phyloP scores from a whole-genome alignment of 2,888 invertebrate genomes.

The Melanostoma scalare region DNA sequence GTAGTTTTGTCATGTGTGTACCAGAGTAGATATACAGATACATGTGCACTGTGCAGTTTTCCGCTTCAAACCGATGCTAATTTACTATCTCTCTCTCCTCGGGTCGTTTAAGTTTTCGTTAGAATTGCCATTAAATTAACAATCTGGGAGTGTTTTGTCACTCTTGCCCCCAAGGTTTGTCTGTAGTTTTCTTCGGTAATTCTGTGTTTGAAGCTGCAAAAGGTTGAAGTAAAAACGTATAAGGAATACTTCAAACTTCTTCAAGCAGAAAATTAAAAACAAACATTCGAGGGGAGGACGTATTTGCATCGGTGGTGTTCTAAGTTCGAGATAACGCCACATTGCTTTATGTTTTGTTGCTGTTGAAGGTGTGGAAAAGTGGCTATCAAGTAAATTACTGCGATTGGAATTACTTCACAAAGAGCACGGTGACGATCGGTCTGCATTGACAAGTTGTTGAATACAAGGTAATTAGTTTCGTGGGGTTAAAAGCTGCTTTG shows the following conservation, averaged over 20 bases:
- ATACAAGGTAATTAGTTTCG: conserved; percentile 49
- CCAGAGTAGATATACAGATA: neutral
- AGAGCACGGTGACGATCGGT: conserved; percentile 24
- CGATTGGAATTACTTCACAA: conserved; percentile 53
- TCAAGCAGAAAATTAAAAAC: conserved; percentile 72
- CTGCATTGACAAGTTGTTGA: conserved; percentile 48
- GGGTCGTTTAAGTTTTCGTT: conserved; percentile 47
- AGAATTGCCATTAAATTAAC: conserved; percentile 69
- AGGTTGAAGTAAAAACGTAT: too few relatives aligned
- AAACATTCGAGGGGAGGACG: conserved; percentile 61
- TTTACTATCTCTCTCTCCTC: conserved; percentile 44
- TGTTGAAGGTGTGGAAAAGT: conserved; percentile 61
- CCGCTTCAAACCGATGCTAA: conserved; percentile 58
- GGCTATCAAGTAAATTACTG: conserved; percentile 51
- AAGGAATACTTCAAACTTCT: conserved; percentile 55
- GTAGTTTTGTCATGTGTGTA: conserved; percentile 43
- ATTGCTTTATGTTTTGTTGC: too few relatives aligned
- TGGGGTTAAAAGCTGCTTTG: conserved; percentile 50
- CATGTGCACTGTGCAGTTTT: conserved; percentile 12
- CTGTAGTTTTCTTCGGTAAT: neutral
- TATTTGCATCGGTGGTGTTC: neutral
- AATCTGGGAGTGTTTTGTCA: conserved; percentile 59
- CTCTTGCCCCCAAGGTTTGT: conserved; percentile 26
- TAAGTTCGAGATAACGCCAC: too few relatives aligned
- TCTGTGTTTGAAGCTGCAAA: neutral